Evolutionary conservation across 2,797 vertebrate genomes (phyloP), one percentile per base, ranked within the genome.

Genomic region (Anomalospiza imberbis): DNA sequence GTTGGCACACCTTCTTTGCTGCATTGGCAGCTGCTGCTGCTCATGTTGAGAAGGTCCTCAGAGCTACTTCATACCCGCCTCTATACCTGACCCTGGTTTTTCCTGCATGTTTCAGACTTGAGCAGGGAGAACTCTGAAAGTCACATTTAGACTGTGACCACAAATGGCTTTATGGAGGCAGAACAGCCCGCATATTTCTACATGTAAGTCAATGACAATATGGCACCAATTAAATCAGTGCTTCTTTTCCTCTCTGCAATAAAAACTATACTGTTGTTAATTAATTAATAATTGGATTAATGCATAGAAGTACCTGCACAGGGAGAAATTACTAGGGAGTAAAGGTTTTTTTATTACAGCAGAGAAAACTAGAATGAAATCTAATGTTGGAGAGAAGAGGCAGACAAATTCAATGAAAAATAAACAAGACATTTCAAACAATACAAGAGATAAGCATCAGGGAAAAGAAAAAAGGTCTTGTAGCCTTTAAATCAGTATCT

Each of bases 271-370:
- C 5, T 70, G 11, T 71, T 3, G 13, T 71, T 71, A 85, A 88
- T 75, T 80, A 75, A 89, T 53, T 90, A 95, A 76, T 84, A 89
- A 88, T 26, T 86, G 40, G 51, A 74, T 76, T 92, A 66, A 86
- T 60, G 66, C 31, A 81, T 4, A 1, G 55, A 75, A 88, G 40
- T 47, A 81, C 67, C 63, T 79, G 34, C 45, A 58, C 7, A 57
- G 60, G 38, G 60, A 92, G 53, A 91, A 86, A 89, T 78, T 84
- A 76, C 9, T 15, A 62, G 24, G 36, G 26, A 91, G 38, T 44
- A 73, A 86, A 76, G 7, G 21, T 34, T 5, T 81, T 92, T 93
- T 54, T 44, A 66, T 73, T 76, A 28, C 32, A 67, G 17, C 38
- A 84, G 21, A 73, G 44, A 78, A 85, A 81, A 34, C 44, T 24